Evolutionary conservation across 2,113 vertebrate genomes (phyloP), one percentile per base, ranked within the genome.

Genomic region (Anoplopoma fimbria): DNA sequence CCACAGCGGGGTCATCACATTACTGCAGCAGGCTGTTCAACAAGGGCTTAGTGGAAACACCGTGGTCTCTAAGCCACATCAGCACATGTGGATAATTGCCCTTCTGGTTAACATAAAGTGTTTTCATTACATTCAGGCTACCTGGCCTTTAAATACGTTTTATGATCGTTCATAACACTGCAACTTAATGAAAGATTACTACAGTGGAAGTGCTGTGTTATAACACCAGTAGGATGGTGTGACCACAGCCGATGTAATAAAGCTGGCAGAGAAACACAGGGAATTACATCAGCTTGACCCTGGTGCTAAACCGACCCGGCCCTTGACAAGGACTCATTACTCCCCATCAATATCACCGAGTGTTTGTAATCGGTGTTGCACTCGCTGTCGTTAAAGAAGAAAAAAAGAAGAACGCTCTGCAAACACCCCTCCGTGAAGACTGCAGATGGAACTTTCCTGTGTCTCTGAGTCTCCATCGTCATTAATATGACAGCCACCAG

Each of bases 401-500:
- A 81, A 38, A 4, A 14, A 84, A 77, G 82, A 8, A 7, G 9
- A 2, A 27, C 77, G 57, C 25, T 74, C 34, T 76, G 38, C 40
- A 74, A 76, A 64, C 68, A 79, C 83, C 86, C 83, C 86, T 72
- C 34, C n/a, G 6, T 2, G 15, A 72, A 31, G 75, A 38, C 64
- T 67, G 70, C 74, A 85, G 65, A 65, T 87, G 90, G 85, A 84
- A 75, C 71, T 25, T 69, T 77, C 85, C 87, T 63, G n/a, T 78
- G 71, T 77, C 70, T 77, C 83, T 8, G 60, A 69, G 82, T 84
- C 73, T 83, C 78, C 34, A 1, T 51, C 45, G 69, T 85, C 79
- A 83, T 88, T 89, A 89, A 88, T 82, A 86, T 88, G 85, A 91
- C 87, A 87, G 82, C 53, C 80, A 87, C 62, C 89, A 84, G 79